Percentiles rank a stretch among this genome's conserved stretches.
phyloP scores from a whole-genome alignment of 92 coral and sea anemone species.

The Paragorgia papillata region DNA sequence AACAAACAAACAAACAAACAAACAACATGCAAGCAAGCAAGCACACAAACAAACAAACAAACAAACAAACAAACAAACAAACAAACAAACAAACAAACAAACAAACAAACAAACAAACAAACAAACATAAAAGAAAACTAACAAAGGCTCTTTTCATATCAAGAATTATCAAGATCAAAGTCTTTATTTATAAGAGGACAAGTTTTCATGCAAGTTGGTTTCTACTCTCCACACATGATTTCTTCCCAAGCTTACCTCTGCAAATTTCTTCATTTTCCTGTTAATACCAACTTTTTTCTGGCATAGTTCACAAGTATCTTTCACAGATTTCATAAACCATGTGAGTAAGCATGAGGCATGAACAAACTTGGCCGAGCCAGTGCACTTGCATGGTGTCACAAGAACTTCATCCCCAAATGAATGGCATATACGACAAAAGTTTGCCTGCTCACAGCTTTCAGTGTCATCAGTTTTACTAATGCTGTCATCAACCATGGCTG shows the following conservation, averaged over 20 bases:
- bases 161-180: background rate
- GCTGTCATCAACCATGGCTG: conserved; percentile 69
- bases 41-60: too few relatives aligned
- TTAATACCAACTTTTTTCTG: conserved; percentile 87
- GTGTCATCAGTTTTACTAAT: conserved; percentile 61
- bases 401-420: conserved; percentile 83
- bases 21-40: too few relatives aligned
- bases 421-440: conserved; percentile 89
- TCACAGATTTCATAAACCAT: conserved; percentile 88
- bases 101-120: too few relatives aligned
- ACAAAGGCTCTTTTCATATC: too few relatives aligned
- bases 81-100: too few relatives aligned
- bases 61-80: too few relatives aligned
- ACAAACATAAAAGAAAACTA: too few relatives aligned
- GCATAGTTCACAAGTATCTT: conserved; percentile 87
- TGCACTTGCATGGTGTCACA: conserved; percentile 84
- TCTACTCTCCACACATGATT: too few relatives aligned
- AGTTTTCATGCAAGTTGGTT: too few relatives aligned
- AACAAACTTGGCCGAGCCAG: conserved; percentile 85
- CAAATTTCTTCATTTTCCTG: conserved; percentile 77
- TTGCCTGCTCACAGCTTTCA: conserved; percentile 69
- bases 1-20: too few relatives aligned
- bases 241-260: conserved; percentile 68
- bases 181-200: background rate
- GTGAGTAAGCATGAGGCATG: conserved; percentile 87